Conservation (phyloP, 2,113 vertebrate genomes). For the Alethe diademata region DNA sequence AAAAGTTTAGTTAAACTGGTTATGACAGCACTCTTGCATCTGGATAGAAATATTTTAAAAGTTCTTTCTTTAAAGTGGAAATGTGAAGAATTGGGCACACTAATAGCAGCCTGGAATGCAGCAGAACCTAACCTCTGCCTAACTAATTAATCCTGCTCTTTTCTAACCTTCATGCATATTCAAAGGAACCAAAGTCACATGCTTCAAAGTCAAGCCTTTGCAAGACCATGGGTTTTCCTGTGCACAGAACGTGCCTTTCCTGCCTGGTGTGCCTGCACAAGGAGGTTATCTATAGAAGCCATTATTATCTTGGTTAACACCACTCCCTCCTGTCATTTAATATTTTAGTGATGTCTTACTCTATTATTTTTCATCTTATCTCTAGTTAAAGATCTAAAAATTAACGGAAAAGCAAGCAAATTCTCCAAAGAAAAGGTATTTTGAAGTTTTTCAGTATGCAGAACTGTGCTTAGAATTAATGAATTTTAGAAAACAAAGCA, state of each 20-base stretch:
- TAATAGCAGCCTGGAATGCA: not conserved
- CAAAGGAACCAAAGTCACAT: not conserved
- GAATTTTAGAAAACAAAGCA: not conserved
- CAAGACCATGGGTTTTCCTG: not conserved
- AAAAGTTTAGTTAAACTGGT: not conserved
- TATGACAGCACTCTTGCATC: not conserved
- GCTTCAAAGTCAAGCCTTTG: constrained; percentile 20
- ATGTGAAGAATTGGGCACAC: not conserved
- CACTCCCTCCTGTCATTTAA: not conserved
- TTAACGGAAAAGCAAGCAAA: not conserved
- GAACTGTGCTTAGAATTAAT: not conserved
- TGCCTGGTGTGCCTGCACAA: not conserved
- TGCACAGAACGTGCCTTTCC: not conserved
- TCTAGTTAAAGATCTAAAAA: not conserved
- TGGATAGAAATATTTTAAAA: not conserved
- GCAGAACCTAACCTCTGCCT: constrained; percentile 1
- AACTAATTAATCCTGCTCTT: not conserved
- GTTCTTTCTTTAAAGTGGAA: not conserved
- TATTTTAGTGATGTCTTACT: not conserved
- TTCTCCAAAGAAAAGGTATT: not conserved
- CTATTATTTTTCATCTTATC: not conserved
- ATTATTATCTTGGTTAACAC: not conserved
- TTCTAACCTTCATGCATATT: constrained; percentile 4
- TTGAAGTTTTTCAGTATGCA: not conserved
- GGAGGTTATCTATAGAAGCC: not conserved